Percentiles rank a stretch among this genome's conserved stretches.
Evolutionary conservation across 2,888 invertebrate species (phyloP).

Genomic region (Volucella inflata): DNA sequence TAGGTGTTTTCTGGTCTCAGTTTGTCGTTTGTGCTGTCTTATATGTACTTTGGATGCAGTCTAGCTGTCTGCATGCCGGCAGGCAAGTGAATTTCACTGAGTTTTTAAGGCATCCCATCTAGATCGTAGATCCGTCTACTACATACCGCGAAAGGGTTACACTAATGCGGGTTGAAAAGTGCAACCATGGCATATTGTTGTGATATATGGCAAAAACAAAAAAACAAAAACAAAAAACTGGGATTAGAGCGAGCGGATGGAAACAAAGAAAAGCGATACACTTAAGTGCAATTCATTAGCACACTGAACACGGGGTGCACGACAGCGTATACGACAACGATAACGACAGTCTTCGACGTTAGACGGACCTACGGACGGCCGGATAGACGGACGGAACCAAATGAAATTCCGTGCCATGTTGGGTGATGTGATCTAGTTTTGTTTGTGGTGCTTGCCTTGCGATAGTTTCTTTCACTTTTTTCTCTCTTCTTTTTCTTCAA

Average conservation of each 20-base stretch:
- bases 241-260: constrained; percentile 44
- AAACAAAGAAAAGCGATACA: constrained; percentile 45
- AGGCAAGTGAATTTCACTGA: constrained; percentile 70
- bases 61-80: constrained; percentile 53
- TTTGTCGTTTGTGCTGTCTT: background rate
- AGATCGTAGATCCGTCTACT: constrained; percentile 24
- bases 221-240: too few species aligned
- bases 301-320: constrained; percentile 67
- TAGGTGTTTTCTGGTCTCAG: background rate
- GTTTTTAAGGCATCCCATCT: constrained; percentile 24
- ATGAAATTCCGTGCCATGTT: constrained; percentile 70
- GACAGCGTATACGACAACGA: constrained; percentile 18
- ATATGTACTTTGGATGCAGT: constrained; percentile 19
- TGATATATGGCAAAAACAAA: constrained; percentile 56
- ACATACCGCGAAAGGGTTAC: background rate
- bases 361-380: too few species aligned
- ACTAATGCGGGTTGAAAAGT: constrained; percentile 19
- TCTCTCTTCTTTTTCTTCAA: background rate
- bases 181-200: constrained; percentile 60
- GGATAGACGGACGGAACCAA: constrained; percentile 21
- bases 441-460: background rate
- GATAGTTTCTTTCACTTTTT: constrained; percentile 49
- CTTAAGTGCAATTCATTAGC: constrained; percentile 71
- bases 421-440: constrained; percentile 65
- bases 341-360: background rate